phyloP scores from a whole-genome alignment of 2,113 vertebrate genomes.

The Ptilonorhynchus violaceus region DNA sequence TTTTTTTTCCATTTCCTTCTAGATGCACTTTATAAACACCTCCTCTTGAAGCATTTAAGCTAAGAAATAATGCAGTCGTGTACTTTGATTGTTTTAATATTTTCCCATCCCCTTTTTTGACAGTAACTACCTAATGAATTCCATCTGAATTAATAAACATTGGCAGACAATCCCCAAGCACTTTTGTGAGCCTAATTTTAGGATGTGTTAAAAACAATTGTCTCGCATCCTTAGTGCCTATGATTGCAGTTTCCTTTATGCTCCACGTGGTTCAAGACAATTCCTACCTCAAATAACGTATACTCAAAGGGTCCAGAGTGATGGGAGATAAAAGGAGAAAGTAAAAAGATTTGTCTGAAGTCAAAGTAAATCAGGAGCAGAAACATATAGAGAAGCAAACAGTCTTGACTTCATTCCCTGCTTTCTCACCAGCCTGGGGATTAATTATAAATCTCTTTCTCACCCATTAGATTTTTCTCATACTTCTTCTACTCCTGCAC shows the following conservation, averaged over 20 bases:
- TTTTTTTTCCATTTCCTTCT: not conserved
- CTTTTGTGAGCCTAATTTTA: slow-evolving; percentile 39
- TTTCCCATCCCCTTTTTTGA: not conserved
- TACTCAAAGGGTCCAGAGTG: not conserved
- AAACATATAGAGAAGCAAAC: not conserved
- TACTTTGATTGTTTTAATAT: not conserved
- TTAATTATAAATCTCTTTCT: slow-evolving; percentile 45
- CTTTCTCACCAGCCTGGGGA: not conserved
- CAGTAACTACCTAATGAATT: slow-evolving; percentile 8
- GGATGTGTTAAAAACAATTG: slow-evolving; percentile 9
- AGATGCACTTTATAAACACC: not conserved
- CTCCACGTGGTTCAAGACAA: not conserved
- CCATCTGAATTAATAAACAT: slow-evolving; percentile 41
- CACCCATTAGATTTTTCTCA: slow-evolving; percentile 7
- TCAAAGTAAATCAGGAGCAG: not conserved
- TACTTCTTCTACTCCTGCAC: not conserved
- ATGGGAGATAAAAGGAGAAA: not conserved
- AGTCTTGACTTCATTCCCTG: not conserved
- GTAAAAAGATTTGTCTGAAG: not conserved
- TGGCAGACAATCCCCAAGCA: slow-evolving; percentile 36
- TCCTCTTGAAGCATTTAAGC: not conserved
- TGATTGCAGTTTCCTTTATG: not conserved
- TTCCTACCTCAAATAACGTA: not conserved
- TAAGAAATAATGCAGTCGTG: not conserved
- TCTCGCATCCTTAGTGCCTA: not conserved